Evolutionary conservation across 2,888 invertebrate genomes (phyloP).

Genomic region (Drosophila borealis): DNA sequence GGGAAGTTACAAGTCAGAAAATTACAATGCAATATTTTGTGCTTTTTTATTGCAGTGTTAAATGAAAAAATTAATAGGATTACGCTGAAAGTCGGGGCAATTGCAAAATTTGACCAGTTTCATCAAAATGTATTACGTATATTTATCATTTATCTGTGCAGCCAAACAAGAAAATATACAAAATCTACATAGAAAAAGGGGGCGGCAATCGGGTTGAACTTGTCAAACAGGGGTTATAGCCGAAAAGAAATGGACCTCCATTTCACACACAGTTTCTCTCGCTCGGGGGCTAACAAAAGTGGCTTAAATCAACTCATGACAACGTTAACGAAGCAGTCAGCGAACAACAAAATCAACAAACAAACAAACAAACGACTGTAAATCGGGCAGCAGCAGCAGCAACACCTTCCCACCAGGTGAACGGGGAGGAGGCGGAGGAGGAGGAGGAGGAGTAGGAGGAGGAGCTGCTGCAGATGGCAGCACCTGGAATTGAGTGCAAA

Average conservation of each 20-base stretch:
- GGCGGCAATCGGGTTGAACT: constrained; percentile 19
- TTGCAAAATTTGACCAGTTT: too few relatives aligned
- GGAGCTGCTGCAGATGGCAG: constrained; percentile 37
- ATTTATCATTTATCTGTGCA: background rate
- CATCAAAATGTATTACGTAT: too few relatives aligned
- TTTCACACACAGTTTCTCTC: constrained; percentile 7
- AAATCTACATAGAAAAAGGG: background rate
- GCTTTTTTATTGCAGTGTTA: too few relatives aligned
- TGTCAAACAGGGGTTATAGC: constrained; percentile 18
- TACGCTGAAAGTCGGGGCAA: too few relatives aligned
- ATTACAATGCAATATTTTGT: too few relatives aligned
- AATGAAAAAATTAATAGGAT: too few relatives aligned
- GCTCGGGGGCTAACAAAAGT: constrained; percentile 56
- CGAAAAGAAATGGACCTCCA: constrained; percentile 13
- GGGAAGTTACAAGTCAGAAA: too few relatives aligned
- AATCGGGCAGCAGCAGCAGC: constrained; percentile 38
- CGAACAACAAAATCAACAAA: constrained; percentile 50
- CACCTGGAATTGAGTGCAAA: constrained; percentile 77
- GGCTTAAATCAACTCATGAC: constrained; percentile 77
- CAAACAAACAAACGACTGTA: constrained; percentile 58
- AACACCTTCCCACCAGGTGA: constrained; percentile 42
- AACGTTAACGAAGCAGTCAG: constrained; percentile 80
- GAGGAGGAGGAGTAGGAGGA: constrained; percentile 13
- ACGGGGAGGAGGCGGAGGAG: constrained; percentile 6
- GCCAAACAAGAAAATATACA: background rate